These are phyloP conservation scores for Arrhamphus sclerolepis DNA, from an alignment of 2,797 vertebrate genomes.

Conservation along the genomic window DNA sequence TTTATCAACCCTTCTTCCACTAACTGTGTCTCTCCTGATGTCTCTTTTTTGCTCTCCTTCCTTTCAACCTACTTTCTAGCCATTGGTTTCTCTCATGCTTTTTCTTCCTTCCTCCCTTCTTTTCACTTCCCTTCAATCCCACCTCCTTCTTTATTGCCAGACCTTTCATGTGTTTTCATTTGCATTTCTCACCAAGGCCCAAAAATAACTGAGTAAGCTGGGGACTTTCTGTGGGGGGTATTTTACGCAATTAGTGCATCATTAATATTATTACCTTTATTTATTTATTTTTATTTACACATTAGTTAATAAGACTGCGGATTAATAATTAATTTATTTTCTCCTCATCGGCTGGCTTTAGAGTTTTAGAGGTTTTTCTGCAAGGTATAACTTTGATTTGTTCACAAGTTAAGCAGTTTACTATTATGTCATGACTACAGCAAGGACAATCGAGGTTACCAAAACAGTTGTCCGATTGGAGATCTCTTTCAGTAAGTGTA, in stretches of 20 bases:
- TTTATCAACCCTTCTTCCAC: conserved; percentile 25
- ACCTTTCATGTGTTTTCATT: conserved; percentile 3
- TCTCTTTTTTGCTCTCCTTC: conserved; percentile 12
- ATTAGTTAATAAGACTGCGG: conserved; percentile 3
- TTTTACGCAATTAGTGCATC: too few species aligned
- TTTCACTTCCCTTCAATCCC: neutral
- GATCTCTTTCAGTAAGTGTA: too few species aligned
- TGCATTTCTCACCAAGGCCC: conserved; percentile 15
- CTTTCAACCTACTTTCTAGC: neutral
- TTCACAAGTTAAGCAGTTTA: too few species aligned
- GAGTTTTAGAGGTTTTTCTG: too few species aligned
- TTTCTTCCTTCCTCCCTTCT: neutral
- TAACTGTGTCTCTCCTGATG: conserved; percentile 31
- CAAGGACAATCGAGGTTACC: too few species aligned
- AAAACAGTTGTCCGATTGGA: too few species aligned
- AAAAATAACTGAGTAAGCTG: conserved; percentile 24
- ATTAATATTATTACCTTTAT: conserved; percentile 2
- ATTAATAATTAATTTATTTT: neutral
- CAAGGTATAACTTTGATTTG: too few species aligned
- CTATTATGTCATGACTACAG: too few species aligned
- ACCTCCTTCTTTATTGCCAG: too few species aligned
- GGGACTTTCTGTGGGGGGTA: too few species aligned
- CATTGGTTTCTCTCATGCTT: conserved; percentile 9
- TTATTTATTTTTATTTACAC: conserved; percentile 36
- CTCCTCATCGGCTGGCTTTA: neutral